Percentiles rank a stretch among this genome's conserved stretches.
phyloP scores from a whole-genome alignment of 2,888 invertebrate species.

The Heliconius sara region DNA sequence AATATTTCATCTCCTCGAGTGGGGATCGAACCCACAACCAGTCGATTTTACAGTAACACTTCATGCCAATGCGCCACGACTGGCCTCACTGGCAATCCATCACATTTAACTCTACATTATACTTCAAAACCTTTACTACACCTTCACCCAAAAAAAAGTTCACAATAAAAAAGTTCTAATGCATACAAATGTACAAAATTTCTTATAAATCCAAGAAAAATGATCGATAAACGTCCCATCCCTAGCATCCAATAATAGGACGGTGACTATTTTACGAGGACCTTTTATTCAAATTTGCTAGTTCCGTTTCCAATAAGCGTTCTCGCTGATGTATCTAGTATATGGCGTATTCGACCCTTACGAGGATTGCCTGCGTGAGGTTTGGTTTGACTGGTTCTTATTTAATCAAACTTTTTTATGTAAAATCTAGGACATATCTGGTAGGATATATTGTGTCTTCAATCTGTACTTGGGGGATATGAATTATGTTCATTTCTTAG shows the following conservation, averaged over 20 bases:
- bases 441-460: too few species aligned
- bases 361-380: slow-evolving; percentile 54
- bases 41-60: too few species aligned
- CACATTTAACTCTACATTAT: neutral
- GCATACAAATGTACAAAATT: slow-evolving; percentile 26
- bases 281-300: slow-evolving; percentile 81
- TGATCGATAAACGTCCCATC: slow-evolving; percentile 54
- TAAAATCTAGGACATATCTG: neutral
- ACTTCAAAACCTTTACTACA: neutral
- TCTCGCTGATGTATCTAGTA: slow-evolving; percentile 62
- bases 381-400: slow-evolving; percentile 38
- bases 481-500: neutral
- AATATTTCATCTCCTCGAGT: too few species aligned
- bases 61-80: too few species aligned
- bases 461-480: too few species aligned
- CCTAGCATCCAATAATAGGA: slow-evolving; percentile 71
- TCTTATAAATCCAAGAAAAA: slow-evolving; percentile 28
- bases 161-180: slow-evolving; percentile 11
- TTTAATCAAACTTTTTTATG: slow-evolving; percentile 8
- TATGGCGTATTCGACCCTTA: slow-evolving; percentile 53
- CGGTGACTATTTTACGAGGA: slow-evolving; percentile 77
- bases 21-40: too few species aligned
- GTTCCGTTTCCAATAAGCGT: slow-evolving; percentile 76
- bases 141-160: slow-evolving; percentile 2
- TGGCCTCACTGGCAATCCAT: neutral